Evolutionary conservation across 2,113 vertebrate genomes (phyloP).

Genomic region (Semnornis frantzii): DNA sequence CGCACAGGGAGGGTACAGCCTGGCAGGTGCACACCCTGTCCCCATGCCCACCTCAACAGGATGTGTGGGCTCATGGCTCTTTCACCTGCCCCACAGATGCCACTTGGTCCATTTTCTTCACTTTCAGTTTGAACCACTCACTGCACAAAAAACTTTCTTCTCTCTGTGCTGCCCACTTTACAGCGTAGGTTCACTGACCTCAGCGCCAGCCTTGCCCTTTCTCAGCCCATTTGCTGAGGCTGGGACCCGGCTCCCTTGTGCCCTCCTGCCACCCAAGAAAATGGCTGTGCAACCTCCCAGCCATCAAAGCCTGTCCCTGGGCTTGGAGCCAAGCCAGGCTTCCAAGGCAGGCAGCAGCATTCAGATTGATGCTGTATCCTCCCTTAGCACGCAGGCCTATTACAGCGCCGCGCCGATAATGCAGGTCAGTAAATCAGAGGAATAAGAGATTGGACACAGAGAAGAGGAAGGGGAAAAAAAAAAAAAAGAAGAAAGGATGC

Average conservation of each 20-base stretch:
- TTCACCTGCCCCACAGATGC: neutral
- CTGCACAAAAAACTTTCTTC: neutral
- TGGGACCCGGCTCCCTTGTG: fast-evolving
- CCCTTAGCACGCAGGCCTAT: neutral
- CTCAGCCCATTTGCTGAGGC: neutral
- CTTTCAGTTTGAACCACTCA: neutral
- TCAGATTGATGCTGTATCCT: neutral
- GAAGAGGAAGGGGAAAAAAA: neutral
- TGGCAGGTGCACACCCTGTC: fast-evolving
- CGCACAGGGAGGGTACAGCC: fast-evolving
- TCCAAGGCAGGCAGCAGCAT: neutral
- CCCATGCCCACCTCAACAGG: fast-evolving
- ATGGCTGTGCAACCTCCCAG: neutral
- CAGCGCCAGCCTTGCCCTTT: neutral
- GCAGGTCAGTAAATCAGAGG: neutral
- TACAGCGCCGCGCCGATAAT: neutral
- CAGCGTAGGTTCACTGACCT: neutral
- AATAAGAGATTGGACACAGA: neutral
- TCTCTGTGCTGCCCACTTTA: fast-evolving
- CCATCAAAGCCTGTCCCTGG: neutral
- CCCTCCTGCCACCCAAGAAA: neutral
- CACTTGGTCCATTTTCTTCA: neutral
- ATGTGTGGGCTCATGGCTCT: fast-evolving
- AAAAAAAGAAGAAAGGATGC: neutral
- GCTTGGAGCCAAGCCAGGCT: neutral